Conservation (phyloP, 1,140 invertebrate genomes). For the Brachionus paranguensis region DNA sequence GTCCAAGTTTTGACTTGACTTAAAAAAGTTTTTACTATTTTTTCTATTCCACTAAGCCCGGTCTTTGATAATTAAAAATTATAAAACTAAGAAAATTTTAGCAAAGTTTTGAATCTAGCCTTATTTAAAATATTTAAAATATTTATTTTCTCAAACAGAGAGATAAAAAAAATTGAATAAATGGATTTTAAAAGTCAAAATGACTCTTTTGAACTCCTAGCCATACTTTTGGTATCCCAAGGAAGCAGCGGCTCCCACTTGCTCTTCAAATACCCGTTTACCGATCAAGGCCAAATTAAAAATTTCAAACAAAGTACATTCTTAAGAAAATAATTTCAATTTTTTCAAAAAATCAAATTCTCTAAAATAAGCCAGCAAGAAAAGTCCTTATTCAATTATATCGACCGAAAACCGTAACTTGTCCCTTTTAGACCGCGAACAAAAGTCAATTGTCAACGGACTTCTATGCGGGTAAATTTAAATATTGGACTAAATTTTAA, state of each 20-base stretch:
- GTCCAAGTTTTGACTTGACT: no score
- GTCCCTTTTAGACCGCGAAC: background rate
- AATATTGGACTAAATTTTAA: background rate
- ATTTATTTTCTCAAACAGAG: background rate
- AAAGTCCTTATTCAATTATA: background rate
- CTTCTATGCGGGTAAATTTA: conserved; percentile 24
- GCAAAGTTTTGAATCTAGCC: background rate
- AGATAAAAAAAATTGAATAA: background rate
- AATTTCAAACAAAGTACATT: conserved; percentile 2
- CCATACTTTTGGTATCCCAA: conserved; percentile 7
- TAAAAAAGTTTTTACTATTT: no score
- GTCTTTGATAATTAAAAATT: background rate
- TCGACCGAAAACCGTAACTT: background rate
- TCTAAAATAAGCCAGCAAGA: background rate
- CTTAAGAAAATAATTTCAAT: background rate
- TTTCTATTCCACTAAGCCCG: background rate
- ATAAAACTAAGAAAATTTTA: background rate
- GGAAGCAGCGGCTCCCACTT: conserved; percentile 12
- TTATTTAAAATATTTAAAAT: background rate
- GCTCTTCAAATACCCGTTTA: conserved; percentile 27
- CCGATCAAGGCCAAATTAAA: background rate
- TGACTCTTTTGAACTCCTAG: conserved; percentile 16
- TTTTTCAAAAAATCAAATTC: background rate
- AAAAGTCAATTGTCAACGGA: conserved; percentile 13
- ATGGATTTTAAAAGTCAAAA: conserved; percentile 3